Evolutionary conservation across 2,797 vertebrate species (phyloP).

Genomic region (Okamejei kenojei): DNA sequence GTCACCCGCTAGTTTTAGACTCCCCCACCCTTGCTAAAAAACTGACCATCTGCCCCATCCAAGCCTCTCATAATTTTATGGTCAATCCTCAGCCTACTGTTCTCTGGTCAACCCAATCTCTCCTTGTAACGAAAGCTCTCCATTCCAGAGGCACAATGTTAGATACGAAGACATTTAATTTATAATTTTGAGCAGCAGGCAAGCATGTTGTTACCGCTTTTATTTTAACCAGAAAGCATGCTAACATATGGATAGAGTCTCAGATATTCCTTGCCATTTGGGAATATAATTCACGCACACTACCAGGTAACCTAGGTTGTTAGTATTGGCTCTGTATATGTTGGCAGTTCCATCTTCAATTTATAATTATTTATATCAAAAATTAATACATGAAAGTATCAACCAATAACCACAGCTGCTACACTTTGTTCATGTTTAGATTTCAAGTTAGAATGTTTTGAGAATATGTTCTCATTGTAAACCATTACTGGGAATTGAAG

Average conservation of each 20-base stretch:
- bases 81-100: no score
- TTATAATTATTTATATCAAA: not conserved
- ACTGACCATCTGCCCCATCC: no score
- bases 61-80: no score
- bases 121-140: no score
- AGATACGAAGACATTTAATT: not conserved
- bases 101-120: no score
- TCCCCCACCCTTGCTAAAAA: no score
- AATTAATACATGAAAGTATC: not conserved
- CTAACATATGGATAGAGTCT: not conserved
- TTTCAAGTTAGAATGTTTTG: not conserved
- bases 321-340: no score
- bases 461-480: conserved; percentile 1
- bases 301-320: not conserved
- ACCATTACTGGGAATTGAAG: not conserved
- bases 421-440: not conserved
- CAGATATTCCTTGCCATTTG: not conserved
- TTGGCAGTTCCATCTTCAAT: not conserved
- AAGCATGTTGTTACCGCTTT: not conserved
- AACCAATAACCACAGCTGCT: not conserved
- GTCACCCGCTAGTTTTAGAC: no score
- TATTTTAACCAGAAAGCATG: not conserved
- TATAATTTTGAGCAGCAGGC: not conserved
- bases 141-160: no score
- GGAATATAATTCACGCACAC: not conserved